phyloP scores from a whole-genome alignment of 2,888 invertebrate genomes.

The Lepidocyrtinus sp. region DNA sequence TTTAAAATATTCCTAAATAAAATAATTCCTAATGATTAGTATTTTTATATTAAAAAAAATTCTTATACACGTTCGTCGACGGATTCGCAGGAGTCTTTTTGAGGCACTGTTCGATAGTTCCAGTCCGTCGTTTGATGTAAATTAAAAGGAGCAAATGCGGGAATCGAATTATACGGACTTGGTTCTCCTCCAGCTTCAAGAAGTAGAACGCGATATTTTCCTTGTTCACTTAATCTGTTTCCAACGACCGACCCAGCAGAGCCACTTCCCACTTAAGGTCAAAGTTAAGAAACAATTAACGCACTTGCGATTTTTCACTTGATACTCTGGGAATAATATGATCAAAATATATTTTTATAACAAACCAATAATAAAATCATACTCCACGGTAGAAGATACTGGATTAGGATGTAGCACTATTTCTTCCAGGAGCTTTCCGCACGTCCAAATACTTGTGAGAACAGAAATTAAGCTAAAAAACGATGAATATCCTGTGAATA shows the following conservation, averaged over 20 bases:
- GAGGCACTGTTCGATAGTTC: constrained; percentile 36
- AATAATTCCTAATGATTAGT: not conserved
- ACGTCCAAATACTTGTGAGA: constrained; percentile 41
- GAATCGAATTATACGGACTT: constrained; percentile 32
- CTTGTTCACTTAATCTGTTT: constrained; percentile 36
- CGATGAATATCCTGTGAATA: constrained; percentile 37
- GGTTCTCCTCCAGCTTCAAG: constrained; percentile 47
- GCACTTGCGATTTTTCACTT: not conserved
- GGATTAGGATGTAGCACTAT: constrained; percentile 19
- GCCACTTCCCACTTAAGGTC: constrained; percentile 26
- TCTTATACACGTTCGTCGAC: constrained; percentile 36
- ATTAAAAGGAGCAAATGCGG: constrained; percentile 39
- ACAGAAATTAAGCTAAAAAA: constrained; percentile 34
- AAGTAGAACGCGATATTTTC: constrained; percentile 29
- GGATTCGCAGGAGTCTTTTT: constrained; percentile 30
- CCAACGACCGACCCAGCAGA: constrained; percentile 20
- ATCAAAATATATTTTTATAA: not conserved
- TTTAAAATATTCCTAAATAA: not conserved
- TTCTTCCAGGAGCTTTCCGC: constrained; percentile 27
- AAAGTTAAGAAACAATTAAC: no score
- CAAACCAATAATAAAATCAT: constrained; percentile 46
- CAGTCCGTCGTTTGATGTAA: constrained; percentile 41
- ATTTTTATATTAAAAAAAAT: not conserved
- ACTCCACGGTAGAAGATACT: constrained; percentile 8
- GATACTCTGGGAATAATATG: not conserved